Evolutionary conservation across 2,888 invertebrate species (phyloP), one percentile per base, ranked within the genome.

Genomic region (Neria commutata): DNA sequence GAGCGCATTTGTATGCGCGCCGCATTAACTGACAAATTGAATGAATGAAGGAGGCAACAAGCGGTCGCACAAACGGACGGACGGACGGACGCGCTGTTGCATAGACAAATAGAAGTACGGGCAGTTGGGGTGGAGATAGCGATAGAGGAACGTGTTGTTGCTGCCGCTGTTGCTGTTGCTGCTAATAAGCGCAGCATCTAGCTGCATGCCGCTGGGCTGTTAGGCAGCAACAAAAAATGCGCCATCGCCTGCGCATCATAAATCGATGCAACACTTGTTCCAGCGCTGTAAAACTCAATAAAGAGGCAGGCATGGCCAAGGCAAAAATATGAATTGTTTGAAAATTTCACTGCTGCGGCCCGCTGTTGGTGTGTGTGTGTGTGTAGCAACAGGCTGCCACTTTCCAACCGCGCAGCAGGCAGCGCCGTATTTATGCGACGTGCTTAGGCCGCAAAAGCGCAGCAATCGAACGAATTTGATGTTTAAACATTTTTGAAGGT

Each of bases 1-100:
- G 54, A 63, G 70, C 72, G 71, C 66, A 74, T 50, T 62, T 58
- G n/a, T n/a, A n/a, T 42, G 45, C 58, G 49, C 49, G 51, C 46
- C 24, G 24, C 21, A 11, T 53, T 68, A 76, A 74, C 78, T 77
- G 78, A 77, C 78, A 77, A 77, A 77, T 77, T 77, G 78, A 77
- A 78, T 78, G 78, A 77, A 76, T 77, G 77, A 77, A 77, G 76
- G 78, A 77, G n/a, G 76, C 78, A 77, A 76, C 77, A 76, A 78
- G 76, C 74, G 76, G 74, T 73, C 73, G 69, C 62, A 68, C 69
- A 50, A 63, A 64, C 62, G 51, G 60, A 56, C 61, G 56, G 62
- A 61, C 58, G 64, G 63, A 63, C 67, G 64, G 65, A 65, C 72
- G 56, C 5, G 26, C 37, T 11, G 37, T 42, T 17, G 47, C 48